Percentiles rank a stretch among this genome's conserved stretches.
phyloP scores from a whole-genome alignment of 1,140 invertebrate genomes.

The Meloidogyne hapla region DNA sequence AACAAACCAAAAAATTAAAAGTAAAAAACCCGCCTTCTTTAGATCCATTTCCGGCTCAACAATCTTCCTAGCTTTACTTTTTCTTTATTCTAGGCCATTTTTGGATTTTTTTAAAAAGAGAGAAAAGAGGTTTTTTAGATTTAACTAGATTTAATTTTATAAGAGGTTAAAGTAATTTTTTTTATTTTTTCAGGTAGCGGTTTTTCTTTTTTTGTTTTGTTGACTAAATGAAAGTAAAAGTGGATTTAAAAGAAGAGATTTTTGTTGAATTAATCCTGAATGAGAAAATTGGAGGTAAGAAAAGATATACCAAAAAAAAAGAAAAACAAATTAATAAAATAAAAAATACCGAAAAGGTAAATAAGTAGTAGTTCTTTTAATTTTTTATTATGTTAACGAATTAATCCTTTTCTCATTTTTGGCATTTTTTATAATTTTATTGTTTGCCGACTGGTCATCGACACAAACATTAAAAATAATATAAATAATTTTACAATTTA shows the following conservation, averaged over 20 bases:
- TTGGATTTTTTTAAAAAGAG: background rate
- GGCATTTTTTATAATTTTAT: no score
- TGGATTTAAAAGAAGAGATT: background rate
- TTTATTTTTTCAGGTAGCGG: background rate
- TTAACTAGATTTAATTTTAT: background rate
- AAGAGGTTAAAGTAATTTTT: background rate
- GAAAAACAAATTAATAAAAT: no score
- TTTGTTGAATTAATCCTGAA: conserved; percentile 4
- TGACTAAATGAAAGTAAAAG: background rate
- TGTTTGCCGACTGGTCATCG: no score
- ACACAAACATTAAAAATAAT: no score
- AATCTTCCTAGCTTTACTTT: background rate
- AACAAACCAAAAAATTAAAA: background rate
- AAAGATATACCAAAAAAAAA: no score
- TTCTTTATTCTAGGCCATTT: background rate
- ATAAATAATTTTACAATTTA: background rate
- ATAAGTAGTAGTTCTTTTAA: no score
- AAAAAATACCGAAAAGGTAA: no score
- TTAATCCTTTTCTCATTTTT: background rate
- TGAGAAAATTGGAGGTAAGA: background rate
- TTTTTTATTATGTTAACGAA: no score
- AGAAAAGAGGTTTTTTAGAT: background rate
- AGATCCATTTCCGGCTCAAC: background rate
- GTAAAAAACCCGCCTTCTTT: background rate
- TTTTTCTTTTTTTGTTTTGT: background rate